A percentile compares a stretch with the other conserved stretches of the same genome.
Conservation (phyloP, 2,113 vertebrate species). For the Heloderma charlesbogerti region DNA sequence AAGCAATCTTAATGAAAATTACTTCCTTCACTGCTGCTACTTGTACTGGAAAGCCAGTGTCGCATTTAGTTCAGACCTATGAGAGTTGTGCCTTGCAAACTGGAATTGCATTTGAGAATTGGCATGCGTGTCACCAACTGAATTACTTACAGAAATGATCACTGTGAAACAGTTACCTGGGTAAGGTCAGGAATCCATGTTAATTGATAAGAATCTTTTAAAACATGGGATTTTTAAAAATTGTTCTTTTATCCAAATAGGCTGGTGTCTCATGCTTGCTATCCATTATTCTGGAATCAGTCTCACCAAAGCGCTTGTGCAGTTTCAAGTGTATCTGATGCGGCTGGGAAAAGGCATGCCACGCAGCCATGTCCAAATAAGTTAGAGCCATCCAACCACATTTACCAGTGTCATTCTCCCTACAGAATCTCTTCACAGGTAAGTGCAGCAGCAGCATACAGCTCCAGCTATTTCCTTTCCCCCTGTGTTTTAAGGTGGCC, state of each 20-base stretch:
- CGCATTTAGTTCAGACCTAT: no score
- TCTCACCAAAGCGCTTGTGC: constrained; percentile 65
- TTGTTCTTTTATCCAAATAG: constrained; percentile 53
- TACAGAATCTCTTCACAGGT: constrained; percentile 82
- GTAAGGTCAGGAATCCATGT: background rate
- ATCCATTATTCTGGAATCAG: constrained; percentile 77
- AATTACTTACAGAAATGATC: background rate
- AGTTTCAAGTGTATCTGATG: constrained; percentile 70
- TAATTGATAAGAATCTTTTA: background rate
- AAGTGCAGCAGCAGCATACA: constrained; percentile 42
- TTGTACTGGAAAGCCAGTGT: no score
- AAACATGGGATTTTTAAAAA: background rate
- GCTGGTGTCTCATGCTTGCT: constrained; percentile 80
- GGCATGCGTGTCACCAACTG: background rate
- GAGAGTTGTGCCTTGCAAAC: background rate
- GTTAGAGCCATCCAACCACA: constrained; percentile 74
- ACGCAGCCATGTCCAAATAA: constrained; percentile 77
- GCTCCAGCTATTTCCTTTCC: background rate
- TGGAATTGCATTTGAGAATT: background rate
- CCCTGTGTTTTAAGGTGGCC: background rate
- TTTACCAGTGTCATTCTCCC: constrained; percentile 76
- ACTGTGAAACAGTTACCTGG: background rate
- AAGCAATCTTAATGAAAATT: no score
- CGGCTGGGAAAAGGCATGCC: constrained; percentile 73
- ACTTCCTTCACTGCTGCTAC: no score